These are phyloP conservation scores for Tragelaphus strepsiceros DNA, from an alignment of 2,113 vertebrate species.

Conservation along the genomic window DNA sequence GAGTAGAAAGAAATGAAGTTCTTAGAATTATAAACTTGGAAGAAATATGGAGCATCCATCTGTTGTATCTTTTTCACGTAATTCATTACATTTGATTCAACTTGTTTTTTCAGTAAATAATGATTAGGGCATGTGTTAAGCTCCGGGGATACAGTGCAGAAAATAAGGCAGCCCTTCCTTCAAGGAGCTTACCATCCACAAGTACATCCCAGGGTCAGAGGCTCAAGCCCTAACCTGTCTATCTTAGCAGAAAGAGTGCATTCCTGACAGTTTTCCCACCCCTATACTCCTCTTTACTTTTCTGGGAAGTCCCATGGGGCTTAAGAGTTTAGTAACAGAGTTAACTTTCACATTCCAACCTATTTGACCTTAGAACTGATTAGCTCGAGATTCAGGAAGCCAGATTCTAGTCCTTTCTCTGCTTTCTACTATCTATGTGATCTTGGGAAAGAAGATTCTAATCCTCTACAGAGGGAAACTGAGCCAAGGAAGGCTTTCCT, in stretches of 20 bases:
- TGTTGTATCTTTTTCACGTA: neutral
- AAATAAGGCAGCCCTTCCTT: neutral
- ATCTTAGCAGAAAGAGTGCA: neutral
- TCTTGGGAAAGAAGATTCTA: neutral
- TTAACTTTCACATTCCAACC: neutral
- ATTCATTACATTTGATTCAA: neutral
- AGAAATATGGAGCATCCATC: neutral
- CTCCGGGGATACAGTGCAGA: fast-evolving
- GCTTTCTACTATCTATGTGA: neutral
- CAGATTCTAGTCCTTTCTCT: neutral
- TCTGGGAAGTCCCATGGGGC: neutral
- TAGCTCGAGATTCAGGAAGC: neutral
- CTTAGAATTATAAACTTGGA: neutral
- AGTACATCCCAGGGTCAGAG: neutral
- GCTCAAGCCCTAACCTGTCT: fast-evolving
- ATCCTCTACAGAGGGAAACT: neutral
- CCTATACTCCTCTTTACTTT: neutral
- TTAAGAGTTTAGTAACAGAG: neutral
- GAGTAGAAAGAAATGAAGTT: neutral
- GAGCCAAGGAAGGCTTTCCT: neutral
- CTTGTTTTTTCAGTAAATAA: neutral
- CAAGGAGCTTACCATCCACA: neutral
- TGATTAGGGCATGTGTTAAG: neutral
- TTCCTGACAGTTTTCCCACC: neutral
- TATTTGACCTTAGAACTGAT: neutral